These are phyloP conservation scores for Scaptomyza flava DNA, from an alignment of 2,888 invertebrate species.

Conservation along the genomic window DNA sequence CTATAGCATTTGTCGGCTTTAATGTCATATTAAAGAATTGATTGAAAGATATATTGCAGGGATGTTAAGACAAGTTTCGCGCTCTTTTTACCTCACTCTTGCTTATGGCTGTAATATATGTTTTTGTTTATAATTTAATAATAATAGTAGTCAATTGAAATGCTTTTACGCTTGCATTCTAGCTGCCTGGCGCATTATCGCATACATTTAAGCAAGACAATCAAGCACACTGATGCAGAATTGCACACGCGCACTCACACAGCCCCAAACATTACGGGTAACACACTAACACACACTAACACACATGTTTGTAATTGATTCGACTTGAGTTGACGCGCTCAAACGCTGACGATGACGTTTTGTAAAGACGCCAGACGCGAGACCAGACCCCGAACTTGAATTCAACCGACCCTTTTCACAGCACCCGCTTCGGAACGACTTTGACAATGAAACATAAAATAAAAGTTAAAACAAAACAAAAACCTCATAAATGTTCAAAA, in stretches of 20 bases:
- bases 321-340: conserved; percentile 35
- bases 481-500: neutral
- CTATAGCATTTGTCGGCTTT: neutral
- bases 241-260: conserved; percentile 72
- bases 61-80: neutral
- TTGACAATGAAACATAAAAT: neutral
- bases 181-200: conserved; percentile 67
- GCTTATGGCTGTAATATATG: conserved; percentile 19
- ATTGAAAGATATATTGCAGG: conserved; percentile 5
- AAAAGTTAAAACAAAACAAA: too few species aligned
- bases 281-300: conserved; percentile 16
- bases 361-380: conserved; percentile 37
- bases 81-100: neutral
- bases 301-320: conserved; percentile 13
- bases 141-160: conserved; percentile 65
- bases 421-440: conserved; percentile 1
- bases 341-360: conserved; percentile 73
- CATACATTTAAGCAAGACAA: conserved; percentile 20
- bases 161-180: conserved; percentile 50
- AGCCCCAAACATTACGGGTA: conserved; percentile 9
- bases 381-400: conserved; percentile 1
- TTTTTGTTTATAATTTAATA: conserved; percentile 53
- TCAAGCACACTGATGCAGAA: conserved; percentile 35
- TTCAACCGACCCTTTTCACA: neutral
- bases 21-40: conserved; percentile 13